Conservation (phyloP, 2,797 vertebrate genomes). For the Helostoma temminkii region DNA sequence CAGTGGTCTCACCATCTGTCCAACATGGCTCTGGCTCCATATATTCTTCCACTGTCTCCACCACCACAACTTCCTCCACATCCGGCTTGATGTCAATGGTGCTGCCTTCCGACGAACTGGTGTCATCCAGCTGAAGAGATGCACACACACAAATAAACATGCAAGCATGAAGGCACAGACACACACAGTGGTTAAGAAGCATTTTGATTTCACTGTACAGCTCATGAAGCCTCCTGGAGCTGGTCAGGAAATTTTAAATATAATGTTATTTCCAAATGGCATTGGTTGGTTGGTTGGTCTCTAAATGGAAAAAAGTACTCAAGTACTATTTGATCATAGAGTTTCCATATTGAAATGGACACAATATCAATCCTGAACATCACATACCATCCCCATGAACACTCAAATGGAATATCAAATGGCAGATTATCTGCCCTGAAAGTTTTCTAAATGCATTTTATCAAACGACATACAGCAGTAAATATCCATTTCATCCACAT, state of each 20-base stretch:
- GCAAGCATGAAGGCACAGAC: not conserved
- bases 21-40: conserved; percentile 96
- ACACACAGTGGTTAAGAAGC: conserved; percentile 4
- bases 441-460: conserved; percentile 67
- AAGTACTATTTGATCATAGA: conserved; percentile 9
- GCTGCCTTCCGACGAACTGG: conserved; percentile 97
- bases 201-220: not conserved
- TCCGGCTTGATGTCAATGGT: conserved; percentile 99
- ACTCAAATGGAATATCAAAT: conserved; percentile 63
- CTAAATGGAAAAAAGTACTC: conserved; percentile 3
- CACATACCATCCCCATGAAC: conserved; percentile 29
- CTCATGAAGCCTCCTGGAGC: not conserved
- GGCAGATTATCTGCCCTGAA: conserved; percentile 47
- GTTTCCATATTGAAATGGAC: conserved; percentile 8
- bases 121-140: conserved; percentile 90
- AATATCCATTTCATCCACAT: conserved; percentile 48
- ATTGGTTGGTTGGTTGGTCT: conserved; percentile 11
- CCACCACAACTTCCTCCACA: conserved; percentile 93
- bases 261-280: conserved; percentile 15
- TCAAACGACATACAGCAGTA: conserved; percentile 42
- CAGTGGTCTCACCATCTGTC: conserved; percentile 90
- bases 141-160: not conserved
- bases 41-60: conserved; percentile 96
- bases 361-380: conserved; percentile 22
- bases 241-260: conserved; percentile 13